These are phyloP conservation scores for Zingel zingel DNA, from an alignment of 2,113 vertebrate species.

Conservation along the genomic window DNA sequence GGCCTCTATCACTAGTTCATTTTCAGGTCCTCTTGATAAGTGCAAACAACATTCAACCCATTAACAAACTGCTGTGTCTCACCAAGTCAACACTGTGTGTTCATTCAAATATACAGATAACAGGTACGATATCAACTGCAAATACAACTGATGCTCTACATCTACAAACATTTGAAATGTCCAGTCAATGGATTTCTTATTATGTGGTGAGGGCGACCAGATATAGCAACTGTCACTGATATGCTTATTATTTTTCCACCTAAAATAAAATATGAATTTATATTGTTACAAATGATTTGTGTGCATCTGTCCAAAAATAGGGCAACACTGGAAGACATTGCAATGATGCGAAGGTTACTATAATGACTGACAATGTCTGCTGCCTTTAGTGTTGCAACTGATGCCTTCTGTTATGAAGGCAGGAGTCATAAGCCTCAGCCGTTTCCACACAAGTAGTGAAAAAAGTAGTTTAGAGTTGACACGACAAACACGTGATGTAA, in stretches of 20 bases:
- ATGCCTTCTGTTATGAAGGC: slow-evolving; percentile 8
- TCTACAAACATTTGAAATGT: slow-evolving; percentile 57
- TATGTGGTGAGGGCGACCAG: slow-evolving; percentile 8
- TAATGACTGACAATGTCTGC: slow-evolving; percentile 47
- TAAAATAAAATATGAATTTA: not conserved
- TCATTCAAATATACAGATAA: slow-evolving; percentile 60
- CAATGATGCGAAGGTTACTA: slow-evolving; percentile 28
- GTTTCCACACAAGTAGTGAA: slow-evolving; percentile 19
- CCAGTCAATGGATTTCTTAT: slow-evolving; percentile 20
- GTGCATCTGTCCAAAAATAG: slow-evolving; percentile 49
- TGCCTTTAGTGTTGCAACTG: slow-evolving; percentile 44
- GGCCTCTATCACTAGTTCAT: slow-evolving; percentile 71
- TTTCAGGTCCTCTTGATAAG: slow-evolving; percentile 63
- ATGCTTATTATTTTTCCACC: slow-evolving; percentile 9
- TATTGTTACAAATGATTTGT: slow-evolving; percentile 28
- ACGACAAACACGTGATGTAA: slow-evolving; percentile 11
- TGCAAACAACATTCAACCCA: slow-evolving; percentile 68
- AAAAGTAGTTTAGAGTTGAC: slow-evolving; percentile 6
- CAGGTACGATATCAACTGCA: slow-evolving; percentile 57
- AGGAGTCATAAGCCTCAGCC: not conserved
- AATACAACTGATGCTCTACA: slow-evolving; percentile 65
- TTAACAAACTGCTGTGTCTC: slow-evolving; percentile 56
- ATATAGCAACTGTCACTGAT: slow-evolving; percentile 30
- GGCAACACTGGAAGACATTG: slow-evolving; percentile 68
- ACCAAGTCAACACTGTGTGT: slow-evolving; percentile 41